Conservation (phyloP, 1,140 invertebrate genomes). For the Oppia nitens region DNA sequence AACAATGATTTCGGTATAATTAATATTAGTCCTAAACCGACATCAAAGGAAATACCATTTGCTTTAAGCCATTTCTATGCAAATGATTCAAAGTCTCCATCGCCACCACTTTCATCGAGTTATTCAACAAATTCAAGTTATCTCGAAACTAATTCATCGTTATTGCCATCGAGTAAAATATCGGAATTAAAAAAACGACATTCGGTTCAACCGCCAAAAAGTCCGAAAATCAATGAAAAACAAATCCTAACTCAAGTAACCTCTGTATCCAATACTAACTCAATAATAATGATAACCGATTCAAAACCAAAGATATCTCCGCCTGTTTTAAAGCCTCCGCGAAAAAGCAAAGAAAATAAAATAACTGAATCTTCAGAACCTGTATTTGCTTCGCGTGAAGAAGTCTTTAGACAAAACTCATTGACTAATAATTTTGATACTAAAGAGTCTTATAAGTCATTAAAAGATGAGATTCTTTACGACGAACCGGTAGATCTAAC, state of each 20-base stretch:
- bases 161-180: not conserved
- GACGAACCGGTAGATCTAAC: not conserved
- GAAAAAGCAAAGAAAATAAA: not conserved
- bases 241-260: not conserved
- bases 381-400: conserved; percentile 7
- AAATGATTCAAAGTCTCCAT: not conserved
- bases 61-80: not conserved
- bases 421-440: not conserved
- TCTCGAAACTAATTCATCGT: not conserved
- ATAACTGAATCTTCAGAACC: conserved; percentile 1
- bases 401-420: conserved; percentile 2
- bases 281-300: not conserved
- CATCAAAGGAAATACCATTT: not conserved
- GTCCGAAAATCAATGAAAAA: not conserved
- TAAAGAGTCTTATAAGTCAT: not conserved
- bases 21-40: not conserved
- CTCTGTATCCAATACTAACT: not conserved
- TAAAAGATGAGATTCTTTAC: not conserved
- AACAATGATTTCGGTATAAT: not conserved
- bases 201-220: not conserved
- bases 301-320: not conserved
- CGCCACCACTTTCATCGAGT: not conserved
- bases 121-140: not conserved
- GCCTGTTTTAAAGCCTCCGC: not conserved
- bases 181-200: not conserved